Conservation (phyloP, 2,113 vertebrate genomes). For the Paramisgurnus dabryanus region DNA sequence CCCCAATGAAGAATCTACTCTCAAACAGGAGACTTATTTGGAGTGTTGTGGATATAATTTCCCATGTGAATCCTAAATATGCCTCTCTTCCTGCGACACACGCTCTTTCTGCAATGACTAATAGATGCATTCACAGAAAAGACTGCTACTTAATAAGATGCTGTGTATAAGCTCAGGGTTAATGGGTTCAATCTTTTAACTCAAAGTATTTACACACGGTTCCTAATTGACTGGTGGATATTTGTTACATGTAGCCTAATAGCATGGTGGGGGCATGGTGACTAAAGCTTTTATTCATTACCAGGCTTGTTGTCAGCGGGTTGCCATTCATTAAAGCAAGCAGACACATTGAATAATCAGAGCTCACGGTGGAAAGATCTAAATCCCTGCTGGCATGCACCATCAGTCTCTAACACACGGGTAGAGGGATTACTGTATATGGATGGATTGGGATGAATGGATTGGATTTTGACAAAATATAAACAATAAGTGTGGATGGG, state of each 20-base stretch:
- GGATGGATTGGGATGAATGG: not conserved
- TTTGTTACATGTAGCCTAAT: not conserved
- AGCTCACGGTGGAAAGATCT: slow-evolving; percentile 22
- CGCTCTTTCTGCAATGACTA: not conserved
- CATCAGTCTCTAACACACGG: slow-evolving; percentile 7
- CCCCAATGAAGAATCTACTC: slow-evolving; percentile 13
- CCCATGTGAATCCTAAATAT: slow-evolving; percentile 3
- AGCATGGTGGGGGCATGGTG: not conserved
- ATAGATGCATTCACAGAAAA: slow-evolving; percentile 1
- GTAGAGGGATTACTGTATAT: slow-evolving; percentile 23
- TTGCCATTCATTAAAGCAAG: slow-evolving; percentile 24
- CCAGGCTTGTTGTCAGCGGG: slow-evolving; percentile 8
- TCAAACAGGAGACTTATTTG: slow-evolving; percentile 6
- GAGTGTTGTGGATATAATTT: not conserved
- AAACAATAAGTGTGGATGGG: not conserved
- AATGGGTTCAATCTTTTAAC: slow-evolving; percentile 6
- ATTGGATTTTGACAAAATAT: not conserved
- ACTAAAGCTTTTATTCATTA: slow-evolving; percentile 15
- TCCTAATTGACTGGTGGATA: not conserved
- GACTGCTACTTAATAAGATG: not conserved
- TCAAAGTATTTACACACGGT: not conserved
- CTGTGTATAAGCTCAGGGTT: not conserved
- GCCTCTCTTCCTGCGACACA: not conserved
- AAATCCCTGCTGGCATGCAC: slow-evolving; percentile 44
- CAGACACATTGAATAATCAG: slow-evolving; percentile 40